Conservation (phyloP, 2,113 vertebrate genomes). For the Mola mola region DNA sequence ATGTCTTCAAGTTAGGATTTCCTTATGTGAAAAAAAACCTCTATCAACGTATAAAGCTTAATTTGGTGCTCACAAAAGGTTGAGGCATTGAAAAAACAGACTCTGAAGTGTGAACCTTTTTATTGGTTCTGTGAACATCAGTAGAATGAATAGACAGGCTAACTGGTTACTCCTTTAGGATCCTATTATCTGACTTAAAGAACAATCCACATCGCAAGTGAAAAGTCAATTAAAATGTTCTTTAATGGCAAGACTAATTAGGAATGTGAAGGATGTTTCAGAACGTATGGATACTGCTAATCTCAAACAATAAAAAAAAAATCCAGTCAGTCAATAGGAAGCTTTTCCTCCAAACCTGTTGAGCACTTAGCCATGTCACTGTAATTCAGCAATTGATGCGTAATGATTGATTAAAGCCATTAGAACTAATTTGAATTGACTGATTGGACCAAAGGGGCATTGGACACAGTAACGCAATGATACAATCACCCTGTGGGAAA, state of each 20-base stretch:
- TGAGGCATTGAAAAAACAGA: too few species aligned
- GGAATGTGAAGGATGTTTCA: not conserved
- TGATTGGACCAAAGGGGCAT: not conserved
- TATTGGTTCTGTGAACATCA: too few species aligned
- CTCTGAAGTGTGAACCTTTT: too few species aligned
- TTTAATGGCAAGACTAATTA: constrained; percentile 11
- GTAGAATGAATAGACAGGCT: too few species aligned
- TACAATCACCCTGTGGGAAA: not conserved
- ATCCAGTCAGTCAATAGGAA: not conserved
- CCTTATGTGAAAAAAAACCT: too few species aligned
- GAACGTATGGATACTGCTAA: not conserved
- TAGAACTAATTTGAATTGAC: constrained; percentile 1
- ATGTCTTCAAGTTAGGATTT: too few species aligned
- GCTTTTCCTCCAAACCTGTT: not conserved
- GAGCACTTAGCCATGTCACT: not conserved
- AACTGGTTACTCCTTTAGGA: too few species aligned
- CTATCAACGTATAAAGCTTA: too few species aligned
- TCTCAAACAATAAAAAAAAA: not conserved
- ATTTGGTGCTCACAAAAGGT: too few species aligned
- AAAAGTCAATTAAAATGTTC: not conserved
- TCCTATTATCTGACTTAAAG: too few species aligned
- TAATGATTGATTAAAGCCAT: constrained; percentile 13
- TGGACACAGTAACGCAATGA: not conserved
- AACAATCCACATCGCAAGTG: too few species aligned
- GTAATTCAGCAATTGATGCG: not conserved